Evolutionary conservation across 2,113 vertebrate species (phyloP), one percentile per base, ranked within the genome.

Genomic region (Serilophus lunatus): DNA sequence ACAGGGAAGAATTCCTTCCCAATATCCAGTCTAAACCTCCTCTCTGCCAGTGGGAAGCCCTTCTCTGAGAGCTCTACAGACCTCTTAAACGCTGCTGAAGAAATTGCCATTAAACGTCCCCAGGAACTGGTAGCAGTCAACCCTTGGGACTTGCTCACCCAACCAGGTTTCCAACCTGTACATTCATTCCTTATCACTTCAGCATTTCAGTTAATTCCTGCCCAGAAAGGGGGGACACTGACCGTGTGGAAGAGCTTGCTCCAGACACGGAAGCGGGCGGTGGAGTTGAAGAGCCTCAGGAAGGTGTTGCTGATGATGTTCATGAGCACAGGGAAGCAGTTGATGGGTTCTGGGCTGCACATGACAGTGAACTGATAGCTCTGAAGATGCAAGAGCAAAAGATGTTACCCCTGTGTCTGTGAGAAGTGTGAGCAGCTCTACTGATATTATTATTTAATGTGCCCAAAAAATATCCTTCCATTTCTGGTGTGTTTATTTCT

Each of bases 231-330:
- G 25, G 2, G 57, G 63, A 18, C 5, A 36, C 97, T 96, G 70
- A 97, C 97, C 0, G 0, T 0, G 24, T n/a, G 6, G 22, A 99
- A 98, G 2, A 98, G 97, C 49, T 98, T 64, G 69, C 93, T 98
- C 98, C 98, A 99, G 50, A 98, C 40, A 3, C 96, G 95, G 96
- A 99, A 97, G 4, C 4, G 97, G 0, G 96, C 95, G 0, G 96
- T 96, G 14, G 97, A 98, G 0, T 99, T 98, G 60, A 96, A 90
- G 31, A 98, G 97, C 89, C 91, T 71, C 1, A 99, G 97, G 19
- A 99, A 81, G 45, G 98, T 91, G 76, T 99, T 99, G 97, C 98
- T 99, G 42, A 99, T 98, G 33, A 98, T 80, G 23, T 98, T 99
- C 49, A 98, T 23, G 0, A 97, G 97, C 97, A 99, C 96, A 0